Conservation (phyloP, 2,797 vertebrate genomes). For the Gymnopithys bicolor region DNA sequence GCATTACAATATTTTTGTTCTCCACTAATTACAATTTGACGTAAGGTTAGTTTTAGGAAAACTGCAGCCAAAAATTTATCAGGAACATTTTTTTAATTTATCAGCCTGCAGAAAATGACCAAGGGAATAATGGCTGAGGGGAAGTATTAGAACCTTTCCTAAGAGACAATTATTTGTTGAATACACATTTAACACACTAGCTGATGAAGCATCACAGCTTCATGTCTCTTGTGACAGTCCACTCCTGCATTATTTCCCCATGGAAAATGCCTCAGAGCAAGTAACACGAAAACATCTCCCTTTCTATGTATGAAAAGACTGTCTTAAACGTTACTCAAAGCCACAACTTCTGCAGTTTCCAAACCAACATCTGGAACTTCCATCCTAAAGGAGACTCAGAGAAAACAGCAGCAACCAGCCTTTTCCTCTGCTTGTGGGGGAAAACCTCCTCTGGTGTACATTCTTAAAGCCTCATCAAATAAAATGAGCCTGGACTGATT, state of each 20-base stretch:
- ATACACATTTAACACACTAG: background rate
- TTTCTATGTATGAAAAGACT: background rate
- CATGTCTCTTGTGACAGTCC: background rate
- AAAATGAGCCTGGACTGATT: background rate
- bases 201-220: background rate
- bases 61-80: background rate
- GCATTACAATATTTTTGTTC: slow-evolving; percentile 32
- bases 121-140: background rate
- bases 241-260: background rate
- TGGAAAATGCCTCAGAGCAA: background rate
- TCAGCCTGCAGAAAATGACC: background rate
- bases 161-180: background rate
- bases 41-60: slow-evolving; percentile 2
- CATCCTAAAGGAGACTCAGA: background rate
- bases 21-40: slow-evolving; percentile 11
- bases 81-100: background rate
- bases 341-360: background rate
- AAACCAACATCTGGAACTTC: background rate
- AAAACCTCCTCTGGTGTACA: background rate
- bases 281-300: background rate
- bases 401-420: background rate
- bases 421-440: background rate
- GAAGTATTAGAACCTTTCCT: background rate
- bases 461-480: background rate
- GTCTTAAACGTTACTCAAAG: background rate